A percentile compares a stretch with the other conserved stretches of the same genome.
Conservation (phyloP, 2,888 invertebrate genomes). For the Octonoba sinensis region DNA sequence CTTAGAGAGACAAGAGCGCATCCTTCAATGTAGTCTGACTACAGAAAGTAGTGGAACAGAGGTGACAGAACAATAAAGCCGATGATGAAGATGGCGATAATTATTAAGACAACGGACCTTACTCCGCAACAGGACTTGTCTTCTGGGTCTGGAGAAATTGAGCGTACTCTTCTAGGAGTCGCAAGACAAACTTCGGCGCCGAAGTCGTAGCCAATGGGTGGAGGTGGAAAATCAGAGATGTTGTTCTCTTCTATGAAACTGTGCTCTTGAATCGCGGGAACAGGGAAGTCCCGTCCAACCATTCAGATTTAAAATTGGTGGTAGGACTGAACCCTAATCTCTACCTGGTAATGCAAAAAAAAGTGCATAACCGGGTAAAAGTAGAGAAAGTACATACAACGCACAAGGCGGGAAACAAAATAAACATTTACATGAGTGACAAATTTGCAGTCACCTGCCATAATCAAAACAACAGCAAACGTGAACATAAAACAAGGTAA, state of each 20-base stretch:
- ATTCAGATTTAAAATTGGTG: slow-evolving; percentile 22
- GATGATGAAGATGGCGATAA: slow-evolving; percentile 64
- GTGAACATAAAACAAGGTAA: too few species aligned
- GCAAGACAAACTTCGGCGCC: slow-evolving; percentile 16
- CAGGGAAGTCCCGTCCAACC: slow-evolving; percentile 22
- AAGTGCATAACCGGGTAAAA: too few species aligned
- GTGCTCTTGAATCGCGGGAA: slow-evolving; percentile 38
- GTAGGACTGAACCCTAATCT: slow-evolving; percentile 5
- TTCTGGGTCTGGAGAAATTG: background rate
- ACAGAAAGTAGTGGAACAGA: slow-evolving; percentile 65
- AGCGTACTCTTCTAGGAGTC: background rate
- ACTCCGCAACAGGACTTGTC: slow-evolving; percentile 47
- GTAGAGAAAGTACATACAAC: too few species aligned
- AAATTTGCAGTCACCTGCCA: too few species aligned
- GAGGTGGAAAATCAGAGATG: slow-evolving; percentile 21
- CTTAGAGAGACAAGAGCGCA: too few species aligned
- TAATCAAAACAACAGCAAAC: too few species aligned
- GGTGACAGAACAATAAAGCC: slow-evolving; percentile 67
- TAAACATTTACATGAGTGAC: too few species aligned
- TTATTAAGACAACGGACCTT: slow-evolving; percentile 57
- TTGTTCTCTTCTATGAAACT: slow-evolving; percentile 46
- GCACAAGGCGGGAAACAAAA: too few species aligned
- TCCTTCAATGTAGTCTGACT: slow-evolving; percentile 1
- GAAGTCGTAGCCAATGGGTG: slow-evolving; percentile 29
- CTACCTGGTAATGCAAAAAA: slow-evolving; percentile 1